Conservation (phyloP, 2,797 vertebrate genomes). For the Argentina silus region DNA sequence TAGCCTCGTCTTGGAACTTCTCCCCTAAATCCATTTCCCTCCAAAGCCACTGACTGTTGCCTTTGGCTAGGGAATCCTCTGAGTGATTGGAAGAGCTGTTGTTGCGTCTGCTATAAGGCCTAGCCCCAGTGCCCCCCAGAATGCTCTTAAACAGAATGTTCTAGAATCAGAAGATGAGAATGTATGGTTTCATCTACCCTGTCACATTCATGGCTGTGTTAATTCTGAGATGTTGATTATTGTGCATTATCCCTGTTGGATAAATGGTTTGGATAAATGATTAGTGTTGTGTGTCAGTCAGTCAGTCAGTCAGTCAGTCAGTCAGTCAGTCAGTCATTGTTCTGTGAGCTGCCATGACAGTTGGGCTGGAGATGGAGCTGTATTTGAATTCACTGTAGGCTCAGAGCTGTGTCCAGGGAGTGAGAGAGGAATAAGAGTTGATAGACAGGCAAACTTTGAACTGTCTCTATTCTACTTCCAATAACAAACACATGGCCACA, state of each 20-base stretch:
- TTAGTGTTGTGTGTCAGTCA: constrained; percentile 25
- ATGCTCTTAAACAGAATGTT: constrained; percentile 42
- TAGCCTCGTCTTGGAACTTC: constrained; percentile 34
- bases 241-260: constrained; percentile 25
- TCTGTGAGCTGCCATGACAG: constrained; percentile 3
- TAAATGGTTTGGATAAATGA: constrained; percentile 24
- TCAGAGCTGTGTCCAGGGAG: neutral
- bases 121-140: constrained; percentile 34
- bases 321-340: no score
- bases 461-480: constrained; percentile 31
- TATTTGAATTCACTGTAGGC: neutral
- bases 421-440: neutral
- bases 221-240: constrained; percentile 44
- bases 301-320: no score
- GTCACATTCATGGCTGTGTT: constrained; percentile 47
- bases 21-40: constrained; percentile 14
- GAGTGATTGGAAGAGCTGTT: constrained; percentile 61
- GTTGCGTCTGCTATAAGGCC: constrained; percentile 60
- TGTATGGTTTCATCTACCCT: constrained; percentile 50
- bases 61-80: constrained; percentile 66
- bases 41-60: constrained; percentile 54
- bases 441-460: constrained; percentile 19
- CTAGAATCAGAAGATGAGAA: constrained; percentile 27
- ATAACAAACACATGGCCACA: constrained; percentile 34
- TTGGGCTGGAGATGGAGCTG: neutral